Evolutionary conservation across 2,113 vertebrate genomes (phyloP).

Genomic region (Xenopus tropicalis): DNA sequence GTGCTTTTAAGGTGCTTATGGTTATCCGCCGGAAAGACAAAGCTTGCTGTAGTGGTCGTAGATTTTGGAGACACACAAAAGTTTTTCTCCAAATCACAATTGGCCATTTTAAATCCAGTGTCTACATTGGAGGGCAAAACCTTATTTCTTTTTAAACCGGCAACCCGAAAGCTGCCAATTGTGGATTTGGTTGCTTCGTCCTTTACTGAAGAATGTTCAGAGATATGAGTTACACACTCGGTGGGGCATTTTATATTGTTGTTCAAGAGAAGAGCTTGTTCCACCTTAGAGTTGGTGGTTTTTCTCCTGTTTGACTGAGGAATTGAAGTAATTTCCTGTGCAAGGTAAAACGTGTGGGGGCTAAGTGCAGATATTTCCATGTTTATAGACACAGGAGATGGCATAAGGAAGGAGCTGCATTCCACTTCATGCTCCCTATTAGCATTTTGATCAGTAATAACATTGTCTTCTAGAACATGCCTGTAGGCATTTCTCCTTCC

Average conservation of each 20-base stretch:
- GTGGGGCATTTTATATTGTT: slow-evolving; percentile 45
- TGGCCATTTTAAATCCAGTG: slow-evolving; percentile 26
- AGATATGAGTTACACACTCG: slow-evolving; percentile 34
- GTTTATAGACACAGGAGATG: slow-evolving; percentile 20
- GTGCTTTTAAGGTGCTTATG: slow-evolving; percentile 55
- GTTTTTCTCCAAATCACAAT: slow-evolving; percentile 38
- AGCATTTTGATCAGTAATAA: slow-evolving; percentile 37
- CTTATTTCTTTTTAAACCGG: slow-evolving; percentile 52
- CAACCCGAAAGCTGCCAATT: slow-evolving; percentile 13
- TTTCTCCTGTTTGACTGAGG: slow-evolving; percentile 54
- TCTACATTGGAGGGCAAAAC: slow-evolving; percentile 52
- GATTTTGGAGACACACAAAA: slow-evolving; percentile 61
- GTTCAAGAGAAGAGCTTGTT: slow-evolving; percentile 32
- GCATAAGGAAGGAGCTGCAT: slow-evolving; percentile 10
- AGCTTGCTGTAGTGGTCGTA: slow-evolving; percentile 51
- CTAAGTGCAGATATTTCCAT: slow-evolving; percentile 43
- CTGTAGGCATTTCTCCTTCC: slow-evolving; percentile 54
- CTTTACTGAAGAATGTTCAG: slow-evolving; percentile 35
- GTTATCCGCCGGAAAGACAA: slow-evolving; percentile 59
- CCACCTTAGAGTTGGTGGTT: slow-evolving; percentile 48
- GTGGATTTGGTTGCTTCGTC: slow-evolving; percentile 38
- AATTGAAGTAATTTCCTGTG: slow-evolving; percentile 54
- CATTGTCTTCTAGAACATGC: slow-evolving; percentile 48
- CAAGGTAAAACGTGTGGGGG: slow-evolving; percentile 62
- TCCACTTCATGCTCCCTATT: slow-evolving; percentile 26